phyloP scores from a whole-genome alignment of 2,888 invertebrate genomes.

The Chrysomela aeneicollis region DNA sequence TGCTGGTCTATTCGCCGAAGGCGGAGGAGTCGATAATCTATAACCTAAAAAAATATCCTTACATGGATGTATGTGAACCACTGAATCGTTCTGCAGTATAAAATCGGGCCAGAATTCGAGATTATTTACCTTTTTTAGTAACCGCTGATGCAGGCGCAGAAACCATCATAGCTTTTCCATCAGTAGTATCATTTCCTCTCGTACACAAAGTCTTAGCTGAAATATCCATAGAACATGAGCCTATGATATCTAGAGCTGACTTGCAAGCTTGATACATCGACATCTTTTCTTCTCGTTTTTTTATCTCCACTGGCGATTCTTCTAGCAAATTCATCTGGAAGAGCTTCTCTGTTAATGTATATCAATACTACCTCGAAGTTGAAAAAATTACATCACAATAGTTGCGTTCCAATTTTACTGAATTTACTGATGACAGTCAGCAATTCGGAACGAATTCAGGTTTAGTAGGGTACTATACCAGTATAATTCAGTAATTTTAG shows the following conservation, averaged over 20 bases:
- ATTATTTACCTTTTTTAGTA: slow-evolving; percentile 43
- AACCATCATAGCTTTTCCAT: slow-evolving; percentile 7
- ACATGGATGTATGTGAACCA: too few species aligned
- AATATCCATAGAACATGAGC: slow-evolving; percentile 87
- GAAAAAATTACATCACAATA: too few species aligned
- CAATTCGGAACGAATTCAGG: too few species aligned
- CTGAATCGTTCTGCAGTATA: too few species aligned
- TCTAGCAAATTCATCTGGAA: slow-evolving; percentile 94
- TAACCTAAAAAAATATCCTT: slow-evolving; percentile 33
- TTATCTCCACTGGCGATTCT: slow-evolving; percentile 95
- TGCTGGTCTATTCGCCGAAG: slow-evolving; percentile 42
- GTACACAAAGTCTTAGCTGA: not conserved
- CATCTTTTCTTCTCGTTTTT: slow-evolving; percentile 96
- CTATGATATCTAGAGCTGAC: slow-evolving; percentile 95
- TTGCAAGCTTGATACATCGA: slow-evolving; percentile 99
- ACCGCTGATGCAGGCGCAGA: slow-evolving; percentile 32
- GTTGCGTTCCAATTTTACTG: too few species aligned
- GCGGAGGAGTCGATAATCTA: slow-evolving; percentile 43
- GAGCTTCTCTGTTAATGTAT: too few species aligned
- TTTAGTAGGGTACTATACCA: too few species aligned
- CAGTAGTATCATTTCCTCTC: not conserved
- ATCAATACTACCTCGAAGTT: too few species aligned
- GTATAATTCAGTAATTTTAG: too few species aligned
- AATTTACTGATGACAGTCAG: too few species aligned
- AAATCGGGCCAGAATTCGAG: too few species aligned